These are phyloP conservation scores for Equus przewalskii DNA, from an alignment of 2,113 vertebrate genomes.

Conservation along the genomic window DNA sequence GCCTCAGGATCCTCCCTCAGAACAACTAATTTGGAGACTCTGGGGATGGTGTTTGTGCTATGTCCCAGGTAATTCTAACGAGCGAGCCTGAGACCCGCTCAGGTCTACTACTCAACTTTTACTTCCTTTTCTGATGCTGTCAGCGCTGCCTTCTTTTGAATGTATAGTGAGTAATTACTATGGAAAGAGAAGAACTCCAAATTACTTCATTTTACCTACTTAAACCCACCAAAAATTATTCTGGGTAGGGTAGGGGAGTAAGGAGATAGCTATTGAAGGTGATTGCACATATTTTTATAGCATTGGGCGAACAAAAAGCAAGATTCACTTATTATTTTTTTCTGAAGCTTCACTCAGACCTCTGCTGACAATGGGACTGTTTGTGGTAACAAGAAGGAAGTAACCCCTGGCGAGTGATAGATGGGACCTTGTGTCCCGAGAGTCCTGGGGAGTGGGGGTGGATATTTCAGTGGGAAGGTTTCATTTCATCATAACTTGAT, in stretches of 20 bases:
- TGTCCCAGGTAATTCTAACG: neutral
- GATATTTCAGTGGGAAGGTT: neutral
- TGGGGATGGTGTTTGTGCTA: neutral
- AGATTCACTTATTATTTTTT: neutral
- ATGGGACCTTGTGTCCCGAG: neutral
- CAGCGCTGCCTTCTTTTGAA: neutral
- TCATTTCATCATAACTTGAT: neutral
- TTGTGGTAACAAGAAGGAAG: conserved; percentile 11
- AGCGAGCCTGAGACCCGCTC: neutral
- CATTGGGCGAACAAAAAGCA: neutral
- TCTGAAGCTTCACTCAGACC: neutral
- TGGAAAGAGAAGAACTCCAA: neutral
- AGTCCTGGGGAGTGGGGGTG: neutral
- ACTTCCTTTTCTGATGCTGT: neutral
- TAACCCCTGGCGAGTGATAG: neutral
- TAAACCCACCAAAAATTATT: neutral
- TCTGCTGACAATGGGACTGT: conserved; percentile 5
- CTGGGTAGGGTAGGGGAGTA: neutral
- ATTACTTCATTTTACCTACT: neutral
- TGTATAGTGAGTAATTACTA: neutral
- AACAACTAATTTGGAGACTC: neutral
- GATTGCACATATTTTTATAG: neutral
- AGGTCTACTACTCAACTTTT: neutral
- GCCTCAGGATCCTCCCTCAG: neutral
- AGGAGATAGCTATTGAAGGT: neutral